Evolutionary conservation across 2,113 vertebrate species (phyloP), one percentile per base, ranked within the genome.

Genomic region (Hyperoodon ampullatus): DNA sequence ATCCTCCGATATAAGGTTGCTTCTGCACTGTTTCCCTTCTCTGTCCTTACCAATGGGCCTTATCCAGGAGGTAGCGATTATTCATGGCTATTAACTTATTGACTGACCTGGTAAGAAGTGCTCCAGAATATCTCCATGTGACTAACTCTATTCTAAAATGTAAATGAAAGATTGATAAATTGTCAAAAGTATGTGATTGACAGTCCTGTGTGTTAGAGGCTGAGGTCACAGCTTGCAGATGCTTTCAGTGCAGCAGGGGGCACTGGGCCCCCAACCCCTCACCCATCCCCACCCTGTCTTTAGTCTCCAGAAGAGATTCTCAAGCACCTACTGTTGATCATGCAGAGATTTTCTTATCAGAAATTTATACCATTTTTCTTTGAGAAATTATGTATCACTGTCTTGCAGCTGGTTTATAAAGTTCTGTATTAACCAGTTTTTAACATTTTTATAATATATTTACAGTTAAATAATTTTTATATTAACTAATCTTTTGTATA

Each of bases 341-440:
- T 81, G 7, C 77, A 71, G 58, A 89, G 44, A 65, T 88, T 90
- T 97, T 0, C 97, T 90, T 85, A 93, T 88, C 83, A 92, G 44
- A 96, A 95, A 63, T 70, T 35, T n/a, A 2, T 50, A 70, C 24
- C 24, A 74, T 98, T 98, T 95, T 93, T 47, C 77, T 66, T 92
- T 98, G 88, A 97, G 93, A 97, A 98, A 98, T 55, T 78, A n/a
- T 85, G 1, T 96, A 83, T 94, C 85, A 81, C 86, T 93, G 50
- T 90, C 78, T 97, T 68, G 83, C 68, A 96, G 78, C 92, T 92
- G 42, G 85, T 95, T 97, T 97, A 94, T 96, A 88, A 88, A 93
- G 35, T 93, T 98, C 80, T 89, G 9, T 95, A 89, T 98, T 98
- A 97, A 85, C 87, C 88, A 97, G 50, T 97, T 95, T 84, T 71